Base-by-base conservation (phyloP, 2,113 vertebrate genomes). In the Apteryx mantelli region DNA sequence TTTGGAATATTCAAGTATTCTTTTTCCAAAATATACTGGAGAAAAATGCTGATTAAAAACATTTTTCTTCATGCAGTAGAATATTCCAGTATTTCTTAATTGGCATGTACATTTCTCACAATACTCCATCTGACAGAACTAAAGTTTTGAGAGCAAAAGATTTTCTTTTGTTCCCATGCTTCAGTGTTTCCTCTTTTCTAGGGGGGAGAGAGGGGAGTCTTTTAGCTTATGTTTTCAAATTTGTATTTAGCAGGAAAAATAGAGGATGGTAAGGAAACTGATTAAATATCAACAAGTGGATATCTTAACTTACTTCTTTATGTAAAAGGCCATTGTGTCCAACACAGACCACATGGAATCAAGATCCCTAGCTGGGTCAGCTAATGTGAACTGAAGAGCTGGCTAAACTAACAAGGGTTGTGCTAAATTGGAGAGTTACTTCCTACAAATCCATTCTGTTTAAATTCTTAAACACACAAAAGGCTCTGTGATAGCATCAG, bases 41-140 rank as follows among this genome's bases (percentile, higher is more conserved):
- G 71, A 64, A 86, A 77, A 95, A 95, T 77, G n/a, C 25, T 95
- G 93, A 95, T 82, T 93, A 84, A 77, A 82, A 28, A 1, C 36
- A 80, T 58, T 77, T 88, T 66, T 74, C 58, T 93, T 92, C 2
- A 2, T 88, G 87, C 53, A 80, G 76, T 89, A 64, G 73, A 75
- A 73, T 56, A 32, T 69, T 28, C 14, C 56, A 82, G 13, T 56
- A 25, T 40, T 82, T 88, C 81, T 76, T 92, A 96, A 97, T 42
- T 96, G 91, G 24, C 64, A 91, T 50, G 36, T 34, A 50, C 17
- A 20, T 89, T 91, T 75, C 55, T 94, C 34, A 60, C 44, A 96
- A 58, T 56, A 68, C 26, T 18, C 61, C n/a, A 34, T 38, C 63
- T 70, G n/a, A 70, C 13, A 48, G 8, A 91, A 60, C 38, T 65